Conservation (phyloP, 2,113 vertebrate genomes). For the Tapirus terrestris region DNA sequence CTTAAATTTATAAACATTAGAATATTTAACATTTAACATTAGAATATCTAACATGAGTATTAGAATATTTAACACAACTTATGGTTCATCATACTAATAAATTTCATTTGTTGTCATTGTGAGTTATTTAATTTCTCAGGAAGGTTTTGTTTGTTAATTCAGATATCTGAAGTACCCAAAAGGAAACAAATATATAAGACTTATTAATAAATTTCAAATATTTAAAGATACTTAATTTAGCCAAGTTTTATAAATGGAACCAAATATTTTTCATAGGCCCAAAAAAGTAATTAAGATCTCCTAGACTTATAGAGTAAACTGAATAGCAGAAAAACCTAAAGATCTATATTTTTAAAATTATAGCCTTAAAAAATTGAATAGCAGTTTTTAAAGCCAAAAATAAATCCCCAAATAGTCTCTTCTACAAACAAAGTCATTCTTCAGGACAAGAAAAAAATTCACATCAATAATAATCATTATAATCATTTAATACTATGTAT, state of each 20-base stretch:
- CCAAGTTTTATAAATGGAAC: background rate
- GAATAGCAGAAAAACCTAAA: background rate
- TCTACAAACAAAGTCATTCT: background rate
- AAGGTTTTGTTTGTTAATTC: background rate
- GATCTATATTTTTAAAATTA: background rate
- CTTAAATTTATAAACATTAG: background rate
- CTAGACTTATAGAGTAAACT: background rate
- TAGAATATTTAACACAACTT: background rate
- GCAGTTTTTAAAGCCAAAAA: background rate
- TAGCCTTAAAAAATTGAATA: background rate
- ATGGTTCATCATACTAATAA: background rate
- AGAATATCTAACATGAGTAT: background rate
- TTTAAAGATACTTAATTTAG: slow-evolving; percentile 45
- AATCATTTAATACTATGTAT: background rate
- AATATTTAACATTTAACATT: background rate
- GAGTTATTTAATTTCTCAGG: background rate
- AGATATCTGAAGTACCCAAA: background rate
- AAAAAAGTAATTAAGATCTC: background rate
- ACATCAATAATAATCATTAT: background rate
- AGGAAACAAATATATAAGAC: background rate
- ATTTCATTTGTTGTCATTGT: background rate
- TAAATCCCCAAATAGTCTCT: background rate
- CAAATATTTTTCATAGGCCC: background rate
- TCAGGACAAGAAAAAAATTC: slow-evolving; percentile 9
- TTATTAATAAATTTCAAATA: background rate